Base-by-base conservation (phyloP, 2,797 vertebrate genomes). In the Coracias cyanogaster region DNA sequence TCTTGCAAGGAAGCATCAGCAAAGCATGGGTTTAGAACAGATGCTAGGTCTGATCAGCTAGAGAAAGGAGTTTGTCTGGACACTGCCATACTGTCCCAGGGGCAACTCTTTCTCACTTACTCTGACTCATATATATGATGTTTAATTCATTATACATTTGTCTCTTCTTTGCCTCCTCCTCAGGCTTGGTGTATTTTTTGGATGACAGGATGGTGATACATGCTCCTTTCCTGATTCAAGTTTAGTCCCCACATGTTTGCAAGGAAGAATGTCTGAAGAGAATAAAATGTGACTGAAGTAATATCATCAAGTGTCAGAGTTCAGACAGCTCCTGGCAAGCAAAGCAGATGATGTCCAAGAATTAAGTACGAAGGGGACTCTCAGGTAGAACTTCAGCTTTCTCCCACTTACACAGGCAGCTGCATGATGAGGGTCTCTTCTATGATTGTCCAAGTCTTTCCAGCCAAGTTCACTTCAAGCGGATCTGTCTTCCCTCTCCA, bases 351-450 rank as follows among this genome's bases (percentile, higher is more conserved):
- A 77, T 93, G 76, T 71, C 70, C 74, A 87, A 83, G 73, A 88
- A 39, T 86, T 91, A 62, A 41, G 60, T 76, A 52, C 12, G 3
- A 85, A 72, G 82, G 76, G 77, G 64, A 76, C 64, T 91, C 86
- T 92, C 90, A 96, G 94, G 90, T 94, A 92, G 89, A 94, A 78
- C 69, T 94, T 93, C 72, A 65, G 58, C 80, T 92, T 95, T 86
- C 66, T 82, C 51, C 54, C 74, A 58, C 19, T 93, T 62, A 65
- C 52, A 49, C 26, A 20, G 73, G 79, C 82, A 90, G 93, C 71
- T 87, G 89, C 65, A 62, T 60, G 52, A 92, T 79, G 77, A 82
- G 51, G 71, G 41, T 72, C 54, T 92, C 64, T 64, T 89, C 78
- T 65, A 7, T 69, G 52, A 73, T 71, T 4, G 6, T 49, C 55